phyloP scores from a whole-genome alignment of 2,888 invertebrate genomes.

The Nycteola revayana region DNA sequence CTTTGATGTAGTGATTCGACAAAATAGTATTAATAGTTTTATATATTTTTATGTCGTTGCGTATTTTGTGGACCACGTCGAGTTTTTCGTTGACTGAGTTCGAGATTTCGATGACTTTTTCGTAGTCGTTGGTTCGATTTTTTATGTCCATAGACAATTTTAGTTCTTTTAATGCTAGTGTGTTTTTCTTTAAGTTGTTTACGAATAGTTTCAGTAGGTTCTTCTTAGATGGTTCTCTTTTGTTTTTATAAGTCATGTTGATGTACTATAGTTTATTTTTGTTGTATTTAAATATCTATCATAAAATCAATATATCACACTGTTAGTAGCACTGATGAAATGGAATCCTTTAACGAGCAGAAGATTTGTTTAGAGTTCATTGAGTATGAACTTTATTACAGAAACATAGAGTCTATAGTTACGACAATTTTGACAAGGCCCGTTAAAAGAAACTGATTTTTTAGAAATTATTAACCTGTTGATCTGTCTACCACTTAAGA shows the following conservation, averaged over 20 bases:
- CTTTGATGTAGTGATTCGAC: slow-evolving; percentile 72
- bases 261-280: slow-evolving; percentile 1
- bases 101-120: slow-evolving; percentile 59
- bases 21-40: slow-evolving; percentile 71
- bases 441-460: no score
- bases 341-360: no score
- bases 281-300: slow-evolving; percentile 15
- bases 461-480: no score
- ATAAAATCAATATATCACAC: no score
- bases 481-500: no score
- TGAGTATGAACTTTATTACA: no score
- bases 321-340: no score
- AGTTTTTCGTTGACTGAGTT: slow-evolving; percentile 70
- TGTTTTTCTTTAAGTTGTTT: slow-evolving; percentile 62
- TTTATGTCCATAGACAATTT: slow-evolving; percentile 53
- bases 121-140: slow-evolving; percentile 43
- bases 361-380: no score
- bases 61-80: slow-evolving; percentile 64
- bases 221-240: slow-evolving; percentile 46
- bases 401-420: no score
- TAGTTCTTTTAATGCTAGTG: slow-evolving; percentile 58
- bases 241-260: slow-evolving; percentile 48
- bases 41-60: slow-evolving; percentile 74
- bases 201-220: slow-evolving; percentile 54
- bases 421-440: no score